These are phyloP conservation scores for Bufo bufo DNA, from an alignment of 2,113 vertebrate species.

Conservation along the genomic window DNA sequence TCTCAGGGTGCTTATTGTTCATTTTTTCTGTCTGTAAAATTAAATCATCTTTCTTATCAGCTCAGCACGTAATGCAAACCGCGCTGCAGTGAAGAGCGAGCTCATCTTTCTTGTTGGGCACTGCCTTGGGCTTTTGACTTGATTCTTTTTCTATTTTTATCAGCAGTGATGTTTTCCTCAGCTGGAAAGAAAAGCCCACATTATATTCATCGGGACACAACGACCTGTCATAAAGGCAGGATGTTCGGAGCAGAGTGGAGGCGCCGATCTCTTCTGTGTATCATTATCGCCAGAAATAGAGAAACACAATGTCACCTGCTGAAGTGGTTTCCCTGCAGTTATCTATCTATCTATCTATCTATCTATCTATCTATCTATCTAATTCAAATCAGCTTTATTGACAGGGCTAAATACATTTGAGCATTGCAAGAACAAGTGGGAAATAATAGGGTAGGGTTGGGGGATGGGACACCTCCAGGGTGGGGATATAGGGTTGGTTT, in stretches of 20 bases:
- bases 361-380: not conserved
- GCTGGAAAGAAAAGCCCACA: not conserved
- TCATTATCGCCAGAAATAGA: not conserved
- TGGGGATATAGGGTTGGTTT: too few relatives aligned
- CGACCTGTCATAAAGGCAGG: not conserved
- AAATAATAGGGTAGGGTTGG: too few relatives aligned
- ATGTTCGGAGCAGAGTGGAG: not conserved
- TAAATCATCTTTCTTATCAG: not conserved
- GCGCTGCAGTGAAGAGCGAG: not conserved
- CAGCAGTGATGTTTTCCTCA: not conserved
- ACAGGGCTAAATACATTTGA: too few relatives aligned
- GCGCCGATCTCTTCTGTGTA: not conserved
- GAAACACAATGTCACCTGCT: not conserved
- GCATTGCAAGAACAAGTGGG: too few relatives aligned
- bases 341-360: not conserved
- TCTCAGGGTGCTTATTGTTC: not conserved
- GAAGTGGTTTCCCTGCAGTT: not conserved
- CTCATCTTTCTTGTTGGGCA: not conserved
- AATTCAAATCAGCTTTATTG: too few relatives aligned
- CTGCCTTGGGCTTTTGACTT: not conserved
- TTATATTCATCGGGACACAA: not conserved
- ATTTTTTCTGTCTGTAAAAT: not conserved
- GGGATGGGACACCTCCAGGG: too few relatives aligned
- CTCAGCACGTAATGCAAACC: not conserved
- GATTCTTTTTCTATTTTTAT: slow-evolving; percentile 19